These are phyloP conservation scores for Bacillus rossius DNA, from an alignment of 1,140 invertebrate genomes.

Conservation along the genomic window DNA sequence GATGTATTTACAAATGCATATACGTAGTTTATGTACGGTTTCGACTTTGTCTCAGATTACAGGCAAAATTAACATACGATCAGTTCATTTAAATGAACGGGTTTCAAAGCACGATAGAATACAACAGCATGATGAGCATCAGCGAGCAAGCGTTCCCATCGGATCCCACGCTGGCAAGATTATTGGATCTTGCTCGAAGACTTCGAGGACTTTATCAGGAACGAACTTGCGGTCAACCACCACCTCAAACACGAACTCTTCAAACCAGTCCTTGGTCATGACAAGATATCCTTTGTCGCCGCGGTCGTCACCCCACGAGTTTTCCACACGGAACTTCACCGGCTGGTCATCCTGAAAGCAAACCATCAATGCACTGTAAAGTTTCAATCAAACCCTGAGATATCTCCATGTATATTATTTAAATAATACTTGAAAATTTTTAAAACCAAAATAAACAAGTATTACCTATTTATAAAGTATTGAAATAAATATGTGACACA, in stretches of 20 bases:
- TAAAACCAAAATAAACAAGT: no score
- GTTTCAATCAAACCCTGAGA: constrained; percentile 8
- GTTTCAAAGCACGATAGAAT: no score
- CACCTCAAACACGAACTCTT: constrained; percentile 84
- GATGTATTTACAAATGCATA: no score
- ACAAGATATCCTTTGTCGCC: constrained; percentile 84
- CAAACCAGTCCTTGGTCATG: constrained; percentile 80
- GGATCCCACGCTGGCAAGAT: constrained; percentile 89
- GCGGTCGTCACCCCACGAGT: constrained; percentile 86
- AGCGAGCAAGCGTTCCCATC: constrained; percentile 73
- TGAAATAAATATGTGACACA: no score
- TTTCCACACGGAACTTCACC: constrained; percentile 78
- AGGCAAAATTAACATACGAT: no score
- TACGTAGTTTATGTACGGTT: no score
- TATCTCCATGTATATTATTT: no score
- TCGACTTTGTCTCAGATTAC: no score
- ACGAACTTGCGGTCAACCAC: constrained; percentile 84
- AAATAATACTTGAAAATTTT: no score
- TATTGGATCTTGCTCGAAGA: constrained; percentile 67
- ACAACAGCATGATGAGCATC: background rate
- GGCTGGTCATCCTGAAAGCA: constrained; percentile 53
- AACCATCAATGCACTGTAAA: constrained; percentile 1
- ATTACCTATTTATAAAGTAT: no score
- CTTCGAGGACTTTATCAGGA: constrained; percentile 63
- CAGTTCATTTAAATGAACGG: no score